A percentile compares a stretch with the other conserved stretches of the same genome.
Evolutionary conservation across 2,113 vertebrate genomes (phyloP).

Genomic region (Macrotis lagotis): DNA sequence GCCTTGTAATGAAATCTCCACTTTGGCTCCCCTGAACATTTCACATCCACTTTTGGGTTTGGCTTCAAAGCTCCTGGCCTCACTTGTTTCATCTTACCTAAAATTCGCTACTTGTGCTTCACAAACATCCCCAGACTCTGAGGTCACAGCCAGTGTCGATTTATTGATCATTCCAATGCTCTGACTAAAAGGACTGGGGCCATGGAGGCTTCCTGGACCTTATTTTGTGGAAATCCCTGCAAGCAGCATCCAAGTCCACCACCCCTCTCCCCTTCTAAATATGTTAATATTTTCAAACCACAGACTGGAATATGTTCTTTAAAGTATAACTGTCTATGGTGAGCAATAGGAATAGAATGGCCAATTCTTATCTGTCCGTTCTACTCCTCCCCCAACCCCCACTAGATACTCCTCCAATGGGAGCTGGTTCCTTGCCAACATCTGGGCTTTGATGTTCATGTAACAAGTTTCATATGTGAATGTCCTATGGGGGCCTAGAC

Average conservation of each 20-base stretch:
- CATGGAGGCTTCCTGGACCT: slow-evolving; percentile 72
- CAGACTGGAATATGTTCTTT: slow-evolving; percentile 67
- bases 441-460: background rate
- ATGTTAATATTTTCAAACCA: slow-evolving; percentile 66
- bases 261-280: slow-evolving; percentile 67
- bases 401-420: background rate
- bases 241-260: slow-evolving; percentile 57
- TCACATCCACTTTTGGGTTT: slow-evolving; percentile 80
- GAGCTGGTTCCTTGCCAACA: slow-evolving; percentile 14
- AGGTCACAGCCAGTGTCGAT: slow-evolving; percentile 70
- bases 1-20: slow-evolving; percentile 68
- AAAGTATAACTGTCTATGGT: background rate
- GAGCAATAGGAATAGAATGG: background rate
- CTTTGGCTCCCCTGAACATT: slow-evolving; percentile 73
- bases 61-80: slow-evolving; percentile 80
- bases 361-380: background rate
- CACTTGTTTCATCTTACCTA: slow-evolving; percentile 79
- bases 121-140: slow-evolving; percentile 74
- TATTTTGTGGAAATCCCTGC: slow-evolving; percentile 77
- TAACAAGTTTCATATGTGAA: background rate
- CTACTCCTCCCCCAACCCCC: background rate
- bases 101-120: slow-evolving; percentile 69
- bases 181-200: slow-evolving; percentile 72
- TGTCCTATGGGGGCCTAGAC: background rate
- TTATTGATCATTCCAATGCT: slow-evolving; percentile 64